A percentile compares a stretch with the other conserved stretches of the same genome.
Conservation (phyloP, 2,888 invertebrate species). For the Spialia ferax region DNA sequence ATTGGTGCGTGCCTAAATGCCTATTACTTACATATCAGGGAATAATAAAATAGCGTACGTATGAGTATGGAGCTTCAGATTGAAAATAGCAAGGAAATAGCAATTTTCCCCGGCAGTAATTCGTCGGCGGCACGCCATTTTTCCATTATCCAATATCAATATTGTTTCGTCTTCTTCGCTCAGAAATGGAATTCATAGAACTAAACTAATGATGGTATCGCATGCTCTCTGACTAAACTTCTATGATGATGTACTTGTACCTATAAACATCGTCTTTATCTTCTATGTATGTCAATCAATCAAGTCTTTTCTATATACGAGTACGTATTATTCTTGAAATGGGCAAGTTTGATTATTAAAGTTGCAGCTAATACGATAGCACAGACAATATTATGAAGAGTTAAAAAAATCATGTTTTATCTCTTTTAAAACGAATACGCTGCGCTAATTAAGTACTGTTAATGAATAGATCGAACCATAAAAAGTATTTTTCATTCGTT, state of each 20-base stretch:
- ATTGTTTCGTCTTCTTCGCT: constrained; percentile 81
- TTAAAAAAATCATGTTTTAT: constrained; percentile 6
- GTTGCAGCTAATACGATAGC: no score
- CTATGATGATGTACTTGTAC: constrained; percentile 41
- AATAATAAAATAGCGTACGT: constrained; percentile 31
- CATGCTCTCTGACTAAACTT: constrained; percentile 46
- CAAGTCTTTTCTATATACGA: background rate
- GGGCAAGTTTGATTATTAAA: background rate
- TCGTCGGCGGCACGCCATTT: constrained; percentile 78
- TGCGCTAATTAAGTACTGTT: constrained; percentile 1
- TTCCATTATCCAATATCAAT: constrained; percentile 85
- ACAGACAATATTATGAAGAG: no score
- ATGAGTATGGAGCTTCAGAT: constrained; percentile 65
- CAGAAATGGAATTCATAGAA: constrained; percentile 70
- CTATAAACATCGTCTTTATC: constrained; percentile 13
- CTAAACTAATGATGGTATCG: constrained; percentile 76
- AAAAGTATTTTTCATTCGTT: background rate
- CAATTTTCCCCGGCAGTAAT: constrained; percentile 77
- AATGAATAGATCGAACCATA: background rate
- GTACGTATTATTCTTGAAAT: constrained; percentile 4
- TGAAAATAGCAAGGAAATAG: constrained; percentile 75
- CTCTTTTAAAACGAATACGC: constrained; percentile 12
- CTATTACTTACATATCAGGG: constrained; percentile 13
- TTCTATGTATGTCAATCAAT: background rate
- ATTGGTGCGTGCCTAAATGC: background rate